Base-by-base conservation (phyloP, 2,888 invertebrate genomes). In the Cheilosia scutellata region DNA sequence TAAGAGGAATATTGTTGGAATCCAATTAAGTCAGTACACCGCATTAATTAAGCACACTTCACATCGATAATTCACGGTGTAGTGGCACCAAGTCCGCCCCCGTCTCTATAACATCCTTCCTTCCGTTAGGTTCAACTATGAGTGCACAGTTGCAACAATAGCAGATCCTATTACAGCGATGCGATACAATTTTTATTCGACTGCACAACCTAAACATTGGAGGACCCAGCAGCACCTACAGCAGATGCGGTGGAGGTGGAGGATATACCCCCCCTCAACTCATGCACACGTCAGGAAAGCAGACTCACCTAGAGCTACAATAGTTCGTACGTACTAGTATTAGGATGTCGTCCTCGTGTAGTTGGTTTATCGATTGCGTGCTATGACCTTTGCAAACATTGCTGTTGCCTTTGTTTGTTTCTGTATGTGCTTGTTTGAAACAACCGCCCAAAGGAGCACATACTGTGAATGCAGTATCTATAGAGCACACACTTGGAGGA, bases 301-400 rank as follows among this genome's bases (percentile, higher is more conserved):
- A 5, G n/a, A 1, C n/a, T 13, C 29, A 7, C 20, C 31, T 33
- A 16, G 1, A 42, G 6, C 13, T 44, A 27, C 27, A 16, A n/a
- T 4, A 1, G 5, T 16, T 5, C 40, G 7, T 44, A 7, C 27
- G 44, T 5, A 25, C 4, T 20, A 70, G 49, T 60, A 13, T 51
- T 37, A 65, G 71, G 68, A 66, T 74, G 53, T 60, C 47, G 37
- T 60, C 55, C 80, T 66, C 74, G 75, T 70, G 63, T 55, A 60
- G 71, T 68, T 58, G 49, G 42, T 79, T 84, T 79, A 79, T 84
- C 79, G 83, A 84, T 84, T 78, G 74, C 74, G 68, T 74, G 62
- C 65, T 74, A 53, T 82, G 66, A 82, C 68, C 78, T 83, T 78
- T 78, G 57, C 63, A 57, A 63, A 79, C 68, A 55, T 2, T 63